Conservation (phyloP, 2,113 vertebrate species). For the Chaetura pelagica region DNA sequence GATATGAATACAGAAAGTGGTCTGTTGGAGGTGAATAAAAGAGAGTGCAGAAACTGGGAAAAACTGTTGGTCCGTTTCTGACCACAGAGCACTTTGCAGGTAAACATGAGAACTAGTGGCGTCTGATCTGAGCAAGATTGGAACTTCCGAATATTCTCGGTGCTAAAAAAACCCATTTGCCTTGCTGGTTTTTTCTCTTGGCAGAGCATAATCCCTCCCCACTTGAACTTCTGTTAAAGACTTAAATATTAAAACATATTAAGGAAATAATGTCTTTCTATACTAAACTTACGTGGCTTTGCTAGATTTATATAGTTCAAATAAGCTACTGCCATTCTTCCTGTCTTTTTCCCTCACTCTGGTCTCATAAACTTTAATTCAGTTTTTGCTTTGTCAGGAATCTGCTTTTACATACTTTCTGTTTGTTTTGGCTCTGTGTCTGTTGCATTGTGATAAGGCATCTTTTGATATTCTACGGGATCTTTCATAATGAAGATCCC, state of each 20-base stretch:
- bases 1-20: background rate
- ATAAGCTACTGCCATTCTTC: background rate
- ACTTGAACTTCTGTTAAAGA: background rate
- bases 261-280: background rate
- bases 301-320: background rate
- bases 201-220: background rate
- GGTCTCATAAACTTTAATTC: constrained; percentile 17
- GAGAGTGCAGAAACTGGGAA: background rate
- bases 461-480: constrained; percentile 10
- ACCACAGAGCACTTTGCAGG: background rate
- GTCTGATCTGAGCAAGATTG: background rate
- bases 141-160: background rate
- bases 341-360: background rate
- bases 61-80: background rate
- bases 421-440: constrained; percentile 28
- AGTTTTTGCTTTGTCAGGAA: constrained; percentile 46
- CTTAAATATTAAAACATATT: background rate
- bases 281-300: background rate
- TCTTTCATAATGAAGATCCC: constrained; percentile 54
- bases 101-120: background rate
- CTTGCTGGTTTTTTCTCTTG: background rate
- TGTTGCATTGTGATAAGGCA: constrained; percentile 41
- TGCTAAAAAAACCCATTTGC: background rate
- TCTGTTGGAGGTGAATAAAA: background rate
- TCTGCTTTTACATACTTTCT: constrained; percentile 30